A percentile compares a stretch with the other conserved stretches of the same genome.
Conservation (phyloP, 2,113 vertebrate species). For the Camelus dromedarius region DNA sequence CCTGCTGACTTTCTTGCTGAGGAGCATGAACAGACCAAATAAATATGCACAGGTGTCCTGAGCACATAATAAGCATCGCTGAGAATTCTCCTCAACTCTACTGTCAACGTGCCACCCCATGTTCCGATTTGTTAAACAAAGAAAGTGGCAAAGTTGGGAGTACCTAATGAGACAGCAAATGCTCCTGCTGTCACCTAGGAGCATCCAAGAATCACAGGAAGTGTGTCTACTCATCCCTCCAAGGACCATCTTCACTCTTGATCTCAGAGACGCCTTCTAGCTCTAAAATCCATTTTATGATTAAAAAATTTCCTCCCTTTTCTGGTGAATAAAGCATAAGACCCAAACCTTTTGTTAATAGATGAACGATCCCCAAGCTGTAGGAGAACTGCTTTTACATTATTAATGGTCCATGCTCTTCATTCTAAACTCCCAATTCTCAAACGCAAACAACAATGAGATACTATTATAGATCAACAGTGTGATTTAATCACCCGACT, state of each 20-base stretch:
- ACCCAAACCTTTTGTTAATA: not conserved
- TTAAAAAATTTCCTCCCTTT: not conserved
- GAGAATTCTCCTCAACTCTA: not conserved
- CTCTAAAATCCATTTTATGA: not conserved
- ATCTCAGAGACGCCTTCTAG: not conserved
- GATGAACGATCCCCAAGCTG: not conserved
- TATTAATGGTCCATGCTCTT: not conserved
- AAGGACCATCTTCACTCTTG: not conserved
- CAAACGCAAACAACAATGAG: not conserved
- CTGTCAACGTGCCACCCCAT: slow-evolving; percentile 31
- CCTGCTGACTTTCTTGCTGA: slow-evolving; percentile 28
- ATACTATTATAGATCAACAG: not conserved
- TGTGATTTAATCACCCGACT: not conserved
- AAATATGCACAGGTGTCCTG: slow-evolving; percentile 37
- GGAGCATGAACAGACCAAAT: not conserved
- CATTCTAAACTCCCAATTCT: not conserved
- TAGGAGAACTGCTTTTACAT: not conserved
- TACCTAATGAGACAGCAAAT: slow-evolving; percentile 28
- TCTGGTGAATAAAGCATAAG: not conserved
- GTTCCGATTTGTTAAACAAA: slow-evolving; percentile 72
- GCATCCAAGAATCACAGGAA: not conserved
- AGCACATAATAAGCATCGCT: not conserved
- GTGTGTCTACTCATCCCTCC: not conserved
- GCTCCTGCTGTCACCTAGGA: slow-evolving; percentile 25
- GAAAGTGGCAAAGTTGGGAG: slow-evolving; percentile 61